These are phyloP conservation scores for Idris sp. DNA, from an alignment of 1,140 invertebrate genomes.

Conservation along the genomic window DNA sequence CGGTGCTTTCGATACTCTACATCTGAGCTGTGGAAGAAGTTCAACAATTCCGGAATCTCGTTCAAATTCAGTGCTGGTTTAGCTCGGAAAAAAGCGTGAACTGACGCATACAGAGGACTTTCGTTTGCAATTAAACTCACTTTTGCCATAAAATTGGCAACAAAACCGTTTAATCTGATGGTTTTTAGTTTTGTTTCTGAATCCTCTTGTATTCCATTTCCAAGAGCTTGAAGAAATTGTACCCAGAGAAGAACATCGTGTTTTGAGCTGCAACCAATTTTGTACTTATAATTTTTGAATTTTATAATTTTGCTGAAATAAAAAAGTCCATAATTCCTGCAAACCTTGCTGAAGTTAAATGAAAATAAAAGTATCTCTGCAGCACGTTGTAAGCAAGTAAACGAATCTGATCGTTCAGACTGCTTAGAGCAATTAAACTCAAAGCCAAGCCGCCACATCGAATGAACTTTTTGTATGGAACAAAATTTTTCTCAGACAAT, in stretches of 20 bases:
- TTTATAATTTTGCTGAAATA: too few species aligned
- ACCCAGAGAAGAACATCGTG: constrained; percentile 40
- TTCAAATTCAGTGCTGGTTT: constrained; percentile 83
- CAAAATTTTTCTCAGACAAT: constrained; percentile 81
- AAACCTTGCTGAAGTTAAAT: constrained; percentile 81
- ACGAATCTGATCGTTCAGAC: constrained; percentile 80
- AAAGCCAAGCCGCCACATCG: constrained; percentile 82
- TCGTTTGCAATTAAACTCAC: constrained; percentile 82
- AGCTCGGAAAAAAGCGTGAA: constrained; percentile 85
- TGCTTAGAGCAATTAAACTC: constrained; percentile 82
- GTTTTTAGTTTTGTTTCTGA: constrained; percentile 61
- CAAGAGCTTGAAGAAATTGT: constrained; percentile 42
- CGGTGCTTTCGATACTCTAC: constrained; percentile 81
- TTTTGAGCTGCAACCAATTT: constrained; percentile 33
- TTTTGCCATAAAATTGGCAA: constrained; percentile 84
- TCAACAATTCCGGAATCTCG: constrained; percentile 87
- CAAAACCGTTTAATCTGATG: constrained; percentile 82
- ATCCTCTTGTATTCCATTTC: constrained; percentile 29
- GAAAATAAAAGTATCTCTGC: constrained; percentile 81
- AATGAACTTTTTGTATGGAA: constrained; percentile 83
- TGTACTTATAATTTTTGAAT: too few species aligned
- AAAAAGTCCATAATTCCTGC: neutral
- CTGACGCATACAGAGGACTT: constrained; percentile 82
- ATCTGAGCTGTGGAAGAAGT: constrained; percentile 84
- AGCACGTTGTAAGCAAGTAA: constrained; percentile 83